phyloP scores from a whole-genome alignment of 2,888 invertebrate genomes.

The Synanthedon myopaeformis region DNA sequence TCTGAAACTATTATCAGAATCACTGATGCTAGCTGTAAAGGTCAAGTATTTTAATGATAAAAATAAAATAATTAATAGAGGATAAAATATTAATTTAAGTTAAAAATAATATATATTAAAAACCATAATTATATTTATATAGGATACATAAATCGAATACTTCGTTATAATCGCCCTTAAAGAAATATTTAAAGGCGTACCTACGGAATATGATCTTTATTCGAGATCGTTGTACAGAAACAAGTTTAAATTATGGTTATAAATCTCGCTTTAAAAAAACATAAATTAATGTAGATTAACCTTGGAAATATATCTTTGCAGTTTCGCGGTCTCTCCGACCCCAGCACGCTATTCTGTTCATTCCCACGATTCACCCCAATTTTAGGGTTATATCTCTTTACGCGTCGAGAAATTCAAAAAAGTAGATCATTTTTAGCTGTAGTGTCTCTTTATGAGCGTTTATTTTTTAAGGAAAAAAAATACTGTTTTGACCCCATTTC shows the following conservation, averaged over 20 bases:
- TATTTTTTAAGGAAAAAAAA: constrained; percentile 22
- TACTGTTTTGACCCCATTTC: constrained; percentile 50
- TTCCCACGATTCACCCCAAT: constrained; percentile 63
- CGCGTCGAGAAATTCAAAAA: constrained; percentile 34
- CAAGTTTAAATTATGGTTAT: constrained; percentile 4
- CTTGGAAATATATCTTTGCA: constrained; percentile 27
- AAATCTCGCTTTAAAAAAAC: constrained; percentile 14
- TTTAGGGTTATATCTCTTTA: constrained; percentile 54
- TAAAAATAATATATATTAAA: too few species aligned
- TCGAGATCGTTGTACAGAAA: too few species aligned
- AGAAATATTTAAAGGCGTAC: too few species aligned
- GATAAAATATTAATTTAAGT: too few species aligned
- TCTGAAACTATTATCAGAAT: too few species aligned
- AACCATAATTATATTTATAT: too few species aligned
- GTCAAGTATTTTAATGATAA: too few species aligned
- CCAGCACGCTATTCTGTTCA: constrained; percentile 19
- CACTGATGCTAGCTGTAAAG: too few species aligned
- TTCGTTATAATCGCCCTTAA: too few species aligned
- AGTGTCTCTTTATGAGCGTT: constrained; percentile 34
- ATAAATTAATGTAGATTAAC: constrained; percentile 43
- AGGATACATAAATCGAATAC: too few species aligned
- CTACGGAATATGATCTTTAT: too few species aligned
- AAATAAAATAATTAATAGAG: too few species aligned
- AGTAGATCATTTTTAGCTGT: constrained; percentile 55
- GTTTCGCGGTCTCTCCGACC: constrained; percentile 31